phyloP scores from a whole-genome alignment of 2,888 invertebrate genomes.

The Himalopsyche kuldschensis region DNA sequence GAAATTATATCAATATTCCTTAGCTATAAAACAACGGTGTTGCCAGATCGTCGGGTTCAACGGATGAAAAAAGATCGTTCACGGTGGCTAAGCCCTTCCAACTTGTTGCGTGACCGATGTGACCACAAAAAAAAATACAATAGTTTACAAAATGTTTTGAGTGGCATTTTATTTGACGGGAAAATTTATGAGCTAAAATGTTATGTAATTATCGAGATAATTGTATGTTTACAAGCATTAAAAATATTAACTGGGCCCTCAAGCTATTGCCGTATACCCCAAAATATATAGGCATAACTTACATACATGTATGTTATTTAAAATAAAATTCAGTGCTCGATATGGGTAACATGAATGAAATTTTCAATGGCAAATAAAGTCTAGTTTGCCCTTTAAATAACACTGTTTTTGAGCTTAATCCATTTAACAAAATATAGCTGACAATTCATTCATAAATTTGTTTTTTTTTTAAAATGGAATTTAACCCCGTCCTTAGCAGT shows the following conservation, averaged over 20 bases:
- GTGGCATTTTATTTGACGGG: not conserved
- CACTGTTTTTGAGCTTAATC: too few relatives aligned
- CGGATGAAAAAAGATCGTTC: not conserved
- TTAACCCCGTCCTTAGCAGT: too few relatives aligned
- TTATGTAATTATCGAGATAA: not conserved
- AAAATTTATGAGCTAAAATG: not conserved
- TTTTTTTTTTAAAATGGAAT: too few relatives aligned
- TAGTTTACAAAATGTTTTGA: not conserved
- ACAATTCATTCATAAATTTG: too few relatives aligned
- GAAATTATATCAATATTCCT: not conserved
- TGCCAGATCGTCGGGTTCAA: not conserved
- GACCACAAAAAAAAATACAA: not conserved
- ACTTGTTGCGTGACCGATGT: not conserved
- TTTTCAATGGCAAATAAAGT: too few relatives aligned
- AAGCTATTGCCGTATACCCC: too few relatives aligned
- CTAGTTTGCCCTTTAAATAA: too few relatives aligned
- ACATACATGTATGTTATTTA: too few relatives aligned
- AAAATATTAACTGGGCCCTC: not conserved
- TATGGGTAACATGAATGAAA: too few relatives aligned
- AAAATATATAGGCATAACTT: too few relatives aligned
- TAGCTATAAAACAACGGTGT: not conserved
- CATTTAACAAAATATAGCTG: too few relatives aligned
- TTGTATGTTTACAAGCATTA: not conserved
- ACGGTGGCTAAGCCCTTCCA: not conserved
- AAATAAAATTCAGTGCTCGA: too few relatives aligned